Evolutionary conservation across 2,797 vertebrate genomes (phyloP).

Genomic region (Artibeus lituratus): DNA sequence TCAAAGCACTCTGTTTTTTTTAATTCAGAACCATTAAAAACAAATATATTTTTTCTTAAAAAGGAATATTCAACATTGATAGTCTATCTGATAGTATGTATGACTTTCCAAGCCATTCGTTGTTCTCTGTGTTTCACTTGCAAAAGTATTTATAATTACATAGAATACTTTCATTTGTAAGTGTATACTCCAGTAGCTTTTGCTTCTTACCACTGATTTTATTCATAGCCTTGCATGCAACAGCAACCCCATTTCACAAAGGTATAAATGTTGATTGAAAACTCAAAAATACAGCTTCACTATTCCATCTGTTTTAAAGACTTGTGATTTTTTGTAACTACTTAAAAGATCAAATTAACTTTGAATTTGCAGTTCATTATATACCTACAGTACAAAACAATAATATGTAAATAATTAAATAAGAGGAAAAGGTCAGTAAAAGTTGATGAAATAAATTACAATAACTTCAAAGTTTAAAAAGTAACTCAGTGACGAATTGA

Average conservation of each 20-base stretch:
- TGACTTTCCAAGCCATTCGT: not conserved
- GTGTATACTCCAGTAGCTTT: conserved; percentile 39
- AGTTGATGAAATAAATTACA: conserved; percentile 81
- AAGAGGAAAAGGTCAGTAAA: conserved; percentile 85
- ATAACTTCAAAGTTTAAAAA: conserved; percentile 82
- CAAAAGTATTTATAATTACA: not conserved
- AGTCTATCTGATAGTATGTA: not conserved
- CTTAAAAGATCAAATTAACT: conserved; percentile 75
- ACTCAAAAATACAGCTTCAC: conserved; percentile 31
- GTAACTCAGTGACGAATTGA: conserved; percentile 69
- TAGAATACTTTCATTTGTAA: conserved; percentile 36
- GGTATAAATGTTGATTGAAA: conserved; percentile 61
- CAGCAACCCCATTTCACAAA: conserved; percentile 54
- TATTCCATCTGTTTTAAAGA: conserved; percentile 67
- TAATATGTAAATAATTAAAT: conserved; percentile 85
- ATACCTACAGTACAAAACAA: conserved; percentile 31
- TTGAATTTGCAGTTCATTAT: not conserved
- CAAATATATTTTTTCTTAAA: not conserved
- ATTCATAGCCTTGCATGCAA: conserved; percentile 63
- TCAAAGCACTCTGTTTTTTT: not conserved
- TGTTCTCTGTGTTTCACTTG: conserved; percentile 54
- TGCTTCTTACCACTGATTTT: conserved; percentile 72
- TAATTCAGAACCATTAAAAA: not conserved
- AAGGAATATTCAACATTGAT: not conserved
- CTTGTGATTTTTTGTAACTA: conserved; percentile 71